These are phyloP conservation scores for Notolabrus celidotus DNA, from an alignment of 2,797 vertebrate species.

Conservation along the genomic window DNA sequence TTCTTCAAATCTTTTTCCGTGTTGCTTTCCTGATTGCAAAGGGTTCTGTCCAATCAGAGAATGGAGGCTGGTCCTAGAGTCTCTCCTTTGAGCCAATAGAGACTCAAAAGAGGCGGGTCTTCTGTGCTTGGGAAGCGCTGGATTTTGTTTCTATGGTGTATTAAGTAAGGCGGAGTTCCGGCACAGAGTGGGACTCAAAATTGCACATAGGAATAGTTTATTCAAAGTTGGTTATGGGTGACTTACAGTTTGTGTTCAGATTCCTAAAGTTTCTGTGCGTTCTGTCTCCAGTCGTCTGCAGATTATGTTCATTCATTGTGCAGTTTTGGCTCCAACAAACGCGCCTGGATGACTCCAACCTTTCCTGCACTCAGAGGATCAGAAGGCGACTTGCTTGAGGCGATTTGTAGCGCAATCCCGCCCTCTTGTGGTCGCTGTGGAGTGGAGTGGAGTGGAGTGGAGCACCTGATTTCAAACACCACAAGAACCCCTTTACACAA, in stretches of 20 bases:
- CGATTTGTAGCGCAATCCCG: slow-evolving; percentile 79
- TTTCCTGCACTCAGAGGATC: background rate
- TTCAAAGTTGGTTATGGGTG: background rate
- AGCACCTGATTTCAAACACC: background rate
- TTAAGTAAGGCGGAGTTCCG: slow-evolving; percentile 50
- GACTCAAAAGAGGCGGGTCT: slow-evolving; percentile 45
- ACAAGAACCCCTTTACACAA: background rate
- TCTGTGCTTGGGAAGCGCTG: slow-evolving; percentile 25
- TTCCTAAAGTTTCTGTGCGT: background rate
- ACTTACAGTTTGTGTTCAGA: too few relatives aligned
- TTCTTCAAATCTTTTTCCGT: slow-evolving; percentile 62
- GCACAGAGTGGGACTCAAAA: background rate
- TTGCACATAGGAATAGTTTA: slow-evolving; percentile 33
- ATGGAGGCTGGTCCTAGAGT: slow-evolving; percentile 1
- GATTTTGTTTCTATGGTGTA: slow-evolving; percentile 50
- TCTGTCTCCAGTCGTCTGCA: fast-evolving
- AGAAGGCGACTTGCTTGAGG: background rate
- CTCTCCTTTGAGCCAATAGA: slow-evolving; percentile 49
- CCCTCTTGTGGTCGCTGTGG: slow-evolving; percentile 67
- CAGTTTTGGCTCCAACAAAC: background rate
- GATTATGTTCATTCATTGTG: background rate
- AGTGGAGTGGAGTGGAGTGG: background rate
- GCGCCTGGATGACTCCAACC: background rate
- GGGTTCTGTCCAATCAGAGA: slow-evolving; percentile 61
- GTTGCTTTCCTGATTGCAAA: slow-evolving; percentile 61